Evolutionary conservation across 2,888 invertebrate species (phyloP).

Genomic region (Notodonta ziczac): DNA sequence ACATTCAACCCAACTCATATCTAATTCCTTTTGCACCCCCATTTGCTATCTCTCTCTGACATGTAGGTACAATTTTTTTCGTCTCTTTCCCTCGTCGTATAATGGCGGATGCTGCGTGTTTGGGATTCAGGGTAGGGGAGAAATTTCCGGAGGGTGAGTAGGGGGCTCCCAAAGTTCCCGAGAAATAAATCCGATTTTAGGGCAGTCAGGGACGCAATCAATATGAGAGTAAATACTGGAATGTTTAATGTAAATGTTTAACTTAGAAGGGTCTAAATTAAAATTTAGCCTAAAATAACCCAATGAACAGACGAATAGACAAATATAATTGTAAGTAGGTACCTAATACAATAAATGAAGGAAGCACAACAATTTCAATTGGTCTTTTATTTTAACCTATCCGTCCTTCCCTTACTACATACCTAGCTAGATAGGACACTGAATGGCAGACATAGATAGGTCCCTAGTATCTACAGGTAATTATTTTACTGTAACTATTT

Average conservation of each 20-base stretch:
- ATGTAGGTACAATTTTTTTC: constrained; percentile 8
- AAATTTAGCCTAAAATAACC: not conserved
- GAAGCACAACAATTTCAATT: no score
- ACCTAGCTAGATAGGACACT: no score
- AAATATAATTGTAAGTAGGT: not conserved
- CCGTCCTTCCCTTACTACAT: no score
- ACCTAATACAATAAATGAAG: no score
- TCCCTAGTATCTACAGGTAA: no score
- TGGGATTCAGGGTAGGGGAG: constrained; percentile 49
- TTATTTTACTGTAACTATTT: no score
- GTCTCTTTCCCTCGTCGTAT: constrained; percentile 51
- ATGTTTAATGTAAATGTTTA: constrained; percentile 17
- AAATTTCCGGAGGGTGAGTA: constrained; percentile 66
- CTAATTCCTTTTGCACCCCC: constrained; percentile 64
- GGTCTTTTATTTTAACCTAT: no score
- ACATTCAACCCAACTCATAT: constrained; percentile 59
- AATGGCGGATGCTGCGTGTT: constrained; percentile 78
- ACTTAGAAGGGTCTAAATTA: not conserved
- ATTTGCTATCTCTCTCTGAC: constrained; percentile 36
- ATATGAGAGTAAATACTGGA: constrained; percentile 46
- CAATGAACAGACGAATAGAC: no score
- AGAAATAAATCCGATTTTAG: constrained; percentile 67
- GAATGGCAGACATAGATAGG: no score
- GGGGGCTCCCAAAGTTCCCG: constrained; percentile 58
- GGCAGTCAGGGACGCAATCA: constrained; percentile 56